Percentiles rank a stretch among this genome's conserved stretches.
phyloP scores from a whole-genome alignment of 1,140 invertebrate genomes.

The Aphis gossypii region DNA sequence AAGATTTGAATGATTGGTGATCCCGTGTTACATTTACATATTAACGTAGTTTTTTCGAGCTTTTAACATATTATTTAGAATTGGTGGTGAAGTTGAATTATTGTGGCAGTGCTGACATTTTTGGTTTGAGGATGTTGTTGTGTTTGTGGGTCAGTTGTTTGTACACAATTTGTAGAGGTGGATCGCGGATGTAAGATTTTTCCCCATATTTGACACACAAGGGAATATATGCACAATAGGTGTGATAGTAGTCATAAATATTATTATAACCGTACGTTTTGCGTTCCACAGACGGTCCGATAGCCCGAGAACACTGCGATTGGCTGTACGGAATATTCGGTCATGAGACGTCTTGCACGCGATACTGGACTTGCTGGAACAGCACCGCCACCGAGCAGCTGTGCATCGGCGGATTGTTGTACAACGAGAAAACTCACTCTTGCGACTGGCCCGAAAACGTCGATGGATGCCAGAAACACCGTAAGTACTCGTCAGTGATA shows the following conservation, averaged over 20 bases:
- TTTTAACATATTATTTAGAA: too few relatives aligned
- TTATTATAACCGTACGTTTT: not conserved
- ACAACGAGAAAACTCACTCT: conserved; percentile 87
- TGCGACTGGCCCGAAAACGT: conserved; percentile 95
- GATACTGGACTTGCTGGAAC: conserved; percentile 95
- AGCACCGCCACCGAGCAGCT: conserved; percentile 90
- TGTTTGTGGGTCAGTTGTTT: too few relatives aligned
- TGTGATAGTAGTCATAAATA: not conserved
- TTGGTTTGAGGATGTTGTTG: too few relatives aligned
- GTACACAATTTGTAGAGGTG: too few relatives aligned
- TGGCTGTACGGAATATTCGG: conserved; percentile 94
- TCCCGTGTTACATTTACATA: too few relatives aligned
- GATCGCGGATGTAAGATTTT: too few relatives aligned
- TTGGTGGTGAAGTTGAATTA: too few relatives aligned
- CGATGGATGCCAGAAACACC: conserved; percentile 90
- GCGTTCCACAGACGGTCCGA: conserved; percentile 74
- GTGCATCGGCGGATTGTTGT: conserved; percentile 89
- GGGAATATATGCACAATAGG: too few relatives aligned
- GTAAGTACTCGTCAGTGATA: conserved; percentile 69
- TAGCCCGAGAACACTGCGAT: conserved; percentile 85
- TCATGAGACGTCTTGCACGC: conserved; percentile 89
- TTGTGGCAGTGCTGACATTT: too few relatives aligned
- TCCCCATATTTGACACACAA: too few relatives aligned
- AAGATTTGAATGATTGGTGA: too few relatives aligned
- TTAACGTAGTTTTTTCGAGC: too few relatives aligned